Evolutionary conservation across 2,113 vertebrate species (phyloP).

Genomic region (Pseudolaguvia tuberculata): DNA sequence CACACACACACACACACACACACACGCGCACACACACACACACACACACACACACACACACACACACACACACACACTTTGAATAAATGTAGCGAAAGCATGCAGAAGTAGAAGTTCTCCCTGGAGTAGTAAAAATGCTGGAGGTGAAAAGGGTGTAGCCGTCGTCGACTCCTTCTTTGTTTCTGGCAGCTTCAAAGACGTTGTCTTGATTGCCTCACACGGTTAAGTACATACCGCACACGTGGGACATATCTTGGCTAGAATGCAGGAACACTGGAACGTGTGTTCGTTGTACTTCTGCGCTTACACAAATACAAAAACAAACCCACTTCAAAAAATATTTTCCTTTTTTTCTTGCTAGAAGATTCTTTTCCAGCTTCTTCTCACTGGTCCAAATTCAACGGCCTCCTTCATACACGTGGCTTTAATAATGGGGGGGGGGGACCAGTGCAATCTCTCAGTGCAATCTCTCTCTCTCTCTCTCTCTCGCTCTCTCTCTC

Average conservation of each 20-base stretch:
- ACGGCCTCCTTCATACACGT: slow-evolving; percentile 60
- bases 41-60: no score
- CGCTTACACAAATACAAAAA: slow-evolving; percentile 48
- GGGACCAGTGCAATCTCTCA: background rate
- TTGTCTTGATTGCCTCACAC: slow-evolving; percentile 20
- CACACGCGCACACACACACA: no score
- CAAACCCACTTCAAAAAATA: slow-evolving; percentile 44
- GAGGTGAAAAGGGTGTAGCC: background rate
- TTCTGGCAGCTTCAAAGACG: slow-evolving; percentile 27
- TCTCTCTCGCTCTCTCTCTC: no score
- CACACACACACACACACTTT: no score
- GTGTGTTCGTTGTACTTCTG: background rate
- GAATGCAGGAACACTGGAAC: background rate
- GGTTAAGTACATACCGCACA: slow-evolving; percentile 33
- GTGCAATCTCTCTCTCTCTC: slow-evolving; percentile 28
- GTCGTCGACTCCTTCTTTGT: slow-evolving; percentile 12
- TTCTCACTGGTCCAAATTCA: slow-evolving; percentile 55
- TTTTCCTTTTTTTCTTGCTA: slow-evolving; percentile 40
- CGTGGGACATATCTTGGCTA: slow-evolving; percentile 28
- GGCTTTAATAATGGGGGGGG: slow-evolving; percentile 58
- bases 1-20: no score
- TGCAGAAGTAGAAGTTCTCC: background rate
- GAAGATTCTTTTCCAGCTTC: slow-evolving; percentile 51
- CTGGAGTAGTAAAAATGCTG: slow-evolving; percentile 12
- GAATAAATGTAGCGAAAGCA: background rate